Conservation (phyloP, 2,888 invertebrate species). For the Oscheius sp. region DNA sequence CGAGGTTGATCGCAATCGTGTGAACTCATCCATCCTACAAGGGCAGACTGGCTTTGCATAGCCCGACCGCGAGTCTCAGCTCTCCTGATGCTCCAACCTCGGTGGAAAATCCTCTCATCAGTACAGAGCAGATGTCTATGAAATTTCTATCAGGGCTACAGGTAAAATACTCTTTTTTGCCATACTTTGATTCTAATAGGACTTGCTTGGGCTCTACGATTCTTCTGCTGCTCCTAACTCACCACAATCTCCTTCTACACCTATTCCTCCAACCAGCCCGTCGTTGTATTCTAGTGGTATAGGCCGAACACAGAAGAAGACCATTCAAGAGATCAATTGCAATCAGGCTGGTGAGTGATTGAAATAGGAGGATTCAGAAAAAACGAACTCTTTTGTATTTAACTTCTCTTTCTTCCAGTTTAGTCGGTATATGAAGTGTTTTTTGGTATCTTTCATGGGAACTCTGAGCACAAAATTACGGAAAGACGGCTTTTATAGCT, state of each 20-base stretch:
- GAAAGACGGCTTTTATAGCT: too few species aligned
- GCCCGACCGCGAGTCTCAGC: slow-evolving; percentile 10
- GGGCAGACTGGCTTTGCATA: slow-evolving; percentile 34
- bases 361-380: background rate
- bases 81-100: slow-evolving; percentile 37
- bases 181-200: slow-evolving; percentile 17
- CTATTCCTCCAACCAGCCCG: slow-evolving; percentile 27
- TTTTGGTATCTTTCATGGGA: too few species aligned
- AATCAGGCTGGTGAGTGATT: background rate
- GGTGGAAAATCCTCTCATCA: slow-evolving; percentile 37
- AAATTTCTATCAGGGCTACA: slow-evolving; percentile 63
- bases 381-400: background rate
- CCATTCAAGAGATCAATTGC: background rate
- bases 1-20: background rate
- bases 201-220: slow-evolving; percentile 42
- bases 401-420: background rate
- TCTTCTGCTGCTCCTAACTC: slow-evolving; percentile 19
- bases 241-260: slow-evolving; percentile 28
- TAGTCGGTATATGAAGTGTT: too few species aligned
- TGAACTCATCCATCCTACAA: background rate
- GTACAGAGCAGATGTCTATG: slow-evolving; percentile 52
- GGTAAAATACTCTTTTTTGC: slow-evolving; percentile 37
- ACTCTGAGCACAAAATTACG: too few species aligned
- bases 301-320: background rate
- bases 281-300: background rate